A percentile compares a stretch with the other conserved stretches of the same genome.
phyloP scores from a whole-genome alignment of 2,797 vertebrate species.

The Trematomus bernacchii region DNA sequence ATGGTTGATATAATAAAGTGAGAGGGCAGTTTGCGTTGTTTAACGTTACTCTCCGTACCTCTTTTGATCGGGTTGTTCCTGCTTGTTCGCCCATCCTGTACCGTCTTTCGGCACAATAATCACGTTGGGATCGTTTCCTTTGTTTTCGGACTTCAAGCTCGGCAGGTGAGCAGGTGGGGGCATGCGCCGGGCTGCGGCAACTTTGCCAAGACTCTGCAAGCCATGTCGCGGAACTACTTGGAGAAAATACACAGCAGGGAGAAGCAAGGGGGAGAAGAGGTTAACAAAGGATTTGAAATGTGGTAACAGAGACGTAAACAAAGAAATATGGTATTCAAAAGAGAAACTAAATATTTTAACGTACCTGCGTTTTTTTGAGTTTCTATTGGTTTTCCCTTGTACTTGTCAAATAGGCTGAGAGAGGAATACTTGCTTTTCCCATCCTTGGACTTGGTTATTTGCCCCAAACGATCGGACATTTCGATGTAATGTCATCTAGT shows the following conservation, averaged over 20 bases:
- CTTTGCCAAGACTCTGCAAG: conserved; percentile 99
- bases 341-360: conserved; percentile 28
- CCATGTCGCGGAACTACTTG: conserved; percentile 99
- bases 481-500: conserved; percentile 99
- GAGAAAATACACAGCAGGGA: not conserved
- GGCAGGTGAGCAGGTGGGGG: conserved; percentile 99
- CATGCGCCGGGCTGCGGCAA: conserved; percentile 99
- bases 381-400: conserved; percentile 99
- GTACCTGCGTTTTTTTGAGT: conserved; percentile 97
- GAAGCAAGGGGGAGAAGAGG: not conserved
- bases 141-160: conserved; percentile 99
- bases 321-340: not conserved
- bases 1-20: not conserved
- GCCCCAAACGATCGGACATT: conserved; percentile 99
- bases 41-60: conserved; percentile 80
- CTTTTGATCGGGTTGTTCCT: conserved; percentile 99
- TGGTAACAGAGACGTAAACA: not conserved
- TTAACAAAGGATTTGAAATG: not conserved
- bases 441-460: conserved; percentile 99
- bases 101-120: conserved; percentile 99
- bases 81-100: conserved; percentile 99
- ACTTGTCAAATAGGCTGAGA: conserved; percentile 99
- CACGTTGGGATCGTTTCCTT: conserved; percentile 99
- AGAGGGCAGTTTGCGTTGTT: not conserved
- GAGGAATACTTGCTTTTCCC: conserved; percentile 99